Conservation (phyloP, 2,797 vertebrate genomes). For the Anolis apletophallus region DNA sequence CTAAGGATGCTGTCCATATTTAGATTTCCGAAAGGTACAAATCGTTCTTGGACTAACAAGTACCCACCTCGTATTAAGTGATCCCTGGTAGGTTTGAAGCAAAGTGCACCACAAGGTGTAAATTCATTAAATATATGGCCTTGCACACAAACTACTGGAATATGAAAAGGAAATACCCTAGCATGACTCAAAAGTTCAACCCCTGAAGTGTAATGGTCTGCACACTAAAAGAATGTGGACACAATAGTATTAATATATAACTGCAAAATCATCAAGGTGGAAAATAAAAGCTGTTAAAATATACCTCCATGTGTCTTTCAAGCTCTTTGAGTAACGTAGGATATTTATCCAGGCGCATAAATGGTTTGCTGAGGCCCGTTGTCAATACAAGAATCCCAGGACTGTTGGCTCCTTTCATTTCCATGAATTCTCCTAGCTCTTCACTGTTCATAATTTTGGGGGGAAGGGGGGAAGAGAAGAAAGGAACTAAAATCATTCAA, state of each 20-base stretch:
- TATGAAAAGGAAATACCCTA: background rate
- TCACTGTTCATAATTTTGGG: slow-evolving; percentile 80
- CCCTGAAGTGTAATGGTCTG: background rate
- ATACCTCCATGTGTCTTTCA: slow-evolving; percentile 98
- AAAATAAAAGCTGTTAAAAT: slow-evolving; percentile 76
- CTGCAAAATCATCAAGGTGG: slow-evolving; percentile 74
- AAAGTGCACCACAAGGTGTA: background rate
- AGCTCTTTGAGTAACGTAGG: slow-evolving; percentile 96
- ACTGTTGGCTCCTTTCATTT: slow-evolving; percentile 89
- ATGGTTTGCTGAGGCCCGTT: slow-evolving; percentile 97
- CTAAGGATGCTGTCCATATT: background rate
- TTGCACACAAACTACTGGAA: background rate
- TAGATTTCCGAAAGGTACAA: background rate
- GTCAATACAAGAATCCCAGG: slow-evolving; percentile 96
- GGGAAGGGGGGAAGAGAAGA: slow-evolving; percentile 33
- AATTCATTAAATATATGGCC: background rate
- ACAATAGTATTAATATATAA: slow-evolving; percentile 67
- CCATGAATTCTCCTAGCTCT: slow-evolving; percentile 96
- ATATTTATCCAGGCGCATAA: slow-evolving; percentile 98
- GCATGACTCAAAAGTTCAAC: background rate
- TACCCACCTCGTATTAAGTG: background rate
- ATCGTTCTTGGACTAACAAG: background rate
- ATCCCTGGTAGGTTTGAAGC: background rate
- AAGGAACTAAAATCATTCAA: slow-evolving; percentile 2
- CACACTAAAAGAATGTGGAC: slow-evolving; percentile 48